phyloP scores from a whole-genome alignment of 37 sponge, comb jelly and placozoan genomes.

The Tethya wilhelma region DNA sequence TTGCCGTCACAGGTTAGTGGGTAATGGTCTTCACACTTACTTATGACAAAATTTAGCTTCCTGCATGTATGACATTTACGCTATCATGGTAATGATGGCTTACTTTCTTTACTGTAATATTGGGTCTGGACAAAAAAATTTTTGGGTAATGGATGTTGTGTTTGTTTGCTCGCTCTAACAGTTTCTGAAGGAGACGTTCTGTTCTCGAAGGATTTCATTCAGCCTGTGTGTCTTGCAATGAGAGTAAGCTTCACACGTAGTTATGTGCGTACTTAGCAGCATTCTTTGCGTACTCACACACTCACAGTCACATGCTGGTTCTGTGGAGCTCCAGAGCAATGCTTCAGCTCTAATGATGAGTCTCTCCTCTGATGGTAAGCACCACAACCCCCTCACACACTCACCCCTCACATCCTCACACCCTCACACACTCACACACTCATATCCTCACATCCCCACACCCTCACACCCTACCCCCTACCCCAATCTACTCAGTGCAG shows the following conservation, averaged over 20 bases:
- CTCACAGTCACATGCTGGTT: conserved; percentile 48
- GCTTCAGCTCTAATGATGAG: conserved; percentile 49
- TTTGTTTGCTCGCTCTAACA: neutral
- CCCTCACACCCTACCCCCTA: too few relatives aligned
- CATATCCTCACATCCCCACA: too few relatives aligned
- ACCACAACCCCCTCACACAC: neutral
- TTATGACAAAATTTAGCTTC: too few relatives aligned
- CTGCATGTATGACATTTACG: too few relatives aligned
- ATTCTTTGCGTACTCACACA: neutral
- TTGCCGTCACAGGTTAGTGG: conserved; percentile 44
- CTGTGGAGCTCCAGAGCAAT: conserved; percentile 18
- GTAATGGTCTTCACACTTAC: neutral
- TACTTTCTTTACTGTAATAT: too few relatives aligned
- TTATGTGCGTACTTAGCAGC: neutral
- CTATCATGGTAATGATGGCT: too few relatives aligned
- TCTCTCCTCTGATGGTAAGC: conserved; percentile 72
- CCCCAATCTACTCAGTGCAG: too few relatives aligned
- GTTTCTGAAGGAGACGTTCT: conserved; percentile 51
- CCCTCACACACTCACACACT: too few relatives aligned
- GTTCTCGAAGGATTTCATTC: conserved; percentile 47
- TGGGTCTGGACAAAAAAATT: too few relatives aligned
- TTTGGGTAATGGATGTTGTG: neutral
- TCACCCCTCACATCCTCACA: too few relatives aligned
- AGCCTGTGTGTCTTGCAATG: conserved; percentile 55
- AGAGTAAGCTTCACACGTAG: conserved; percentile 35